phyloP scores from a whole-genome alignment of 2,888 invertebrate species.

The Carcina quercana region DNA sequence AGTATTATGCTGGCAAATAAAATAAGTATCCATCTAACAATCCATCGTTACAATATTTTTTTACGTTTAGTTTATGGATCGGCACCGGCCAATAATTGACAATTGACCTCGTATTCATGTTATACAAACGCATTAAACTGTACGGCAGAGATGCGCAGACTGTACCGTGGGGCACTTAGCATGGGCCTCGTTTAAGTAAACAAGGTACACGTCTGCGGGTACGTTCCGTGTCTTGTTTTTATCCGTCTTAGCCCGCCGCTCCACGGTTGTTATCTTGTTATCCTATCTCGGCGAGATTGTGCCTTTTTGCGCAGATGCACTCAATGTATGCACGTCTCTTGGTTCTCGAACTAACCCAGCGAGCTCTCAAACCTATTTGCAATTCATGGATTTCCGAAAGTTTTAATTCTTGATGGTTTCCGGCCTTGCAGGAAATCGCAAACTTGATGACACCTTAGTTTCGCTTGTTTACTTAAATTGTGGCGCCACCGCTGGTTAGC shows the following conservation, averaged over 20 bases:
- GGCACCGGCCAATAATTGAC: no score
- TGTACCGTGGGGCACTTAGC: conserved; percentile 33
- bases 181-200: conserved; percentile 67
- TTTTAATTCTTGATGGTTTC: conserved; percentile 11
- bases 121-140: conserved; percentile 10
- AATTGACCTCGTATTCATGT: no score
- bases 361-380: conserved; percentile 14
- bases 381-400: conserved; percentile 12
- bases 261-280: conserved; percentile 72
- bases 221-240: conserved; percentile 64
- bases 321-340: conserved; percentile 47
- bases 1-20: no score
- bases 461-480: no score
- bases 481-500: no score
- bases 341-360: conserved; percentile 28
- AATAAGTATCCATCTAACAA: no score
- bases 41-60: no score
- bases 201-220: conserved; percentile 61
- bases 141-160: conserved; percentile 5
- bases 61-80: no score
- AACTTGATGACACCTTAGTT: not conserved
- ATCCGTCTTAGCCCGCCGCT: conserved; percentile 61
- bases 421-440: conserved; percentile 1
- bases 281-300: conserved; percentile 68
- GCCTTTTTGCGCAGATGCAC: conserved; percentile 59